Percentiles rank a stretch among this genome's conserved stretches.
Evolutionary conservation across 2,888 invertebrate genomes (phyloP).

Genomic region (Linnaemya tessellans): DNA sequence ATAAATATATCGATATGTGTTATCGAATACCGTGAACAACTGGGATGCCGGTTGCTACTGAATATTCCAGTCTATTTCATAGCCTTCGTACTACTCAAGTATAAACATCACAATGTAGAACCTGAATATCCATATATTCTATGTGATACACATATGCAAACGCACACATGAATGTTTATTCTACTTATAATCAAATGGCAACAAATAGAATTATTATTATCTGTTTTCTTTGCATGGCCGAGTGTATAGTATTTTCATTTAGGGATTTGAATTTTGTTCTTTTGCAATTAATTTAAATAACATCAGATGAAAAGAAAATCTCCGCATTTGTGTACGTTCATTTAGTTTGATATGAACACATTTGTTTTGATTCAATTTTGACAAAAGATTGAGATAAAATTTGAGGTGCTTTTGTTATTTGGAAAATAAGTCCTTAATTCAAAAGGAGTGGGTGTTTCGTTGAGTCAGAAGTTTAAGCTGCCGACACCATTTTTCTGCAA

Average conservation of each 20-base stretch:
- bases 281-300: conserved; percentile 69
- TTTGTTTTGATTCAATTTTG: conserved; percentile 47
- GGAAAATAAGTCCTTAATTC: not conserved
- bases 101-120: not conserved
- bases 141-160: not conserved
- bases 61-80: too few species aligned
- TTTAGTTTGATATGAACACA: conserved; percentile 50
- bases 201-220: conserved; percentile 51
- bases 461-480: not conserved
- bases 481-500: too few species aligned
- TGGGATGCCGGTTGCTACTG: not conserved
- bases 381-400: conserved; percentile 25
- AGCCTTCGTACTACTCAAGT: not conserved
- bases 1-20: not conserved
- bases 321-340: conserved; percentile 46
- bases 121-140: not conserved
- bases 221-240: conserved; percentile 9
- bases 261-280: conserved; percentile 54
- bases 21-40: not conserved
- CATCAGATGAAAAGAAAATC: conserved; percentile 47
- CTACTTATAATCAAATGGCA: conserved; percentile 49
- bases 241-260: conserved; percentile 26
- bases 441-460: not conserved
- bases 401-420: not conserved
- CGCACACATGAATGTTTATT: too few species aligned